These are phyloP conservation scores for Spermophilus dauricus DNA, from an alignment of 2,113 vertebrate genomes.

Conservation along the genomic window DNA sequence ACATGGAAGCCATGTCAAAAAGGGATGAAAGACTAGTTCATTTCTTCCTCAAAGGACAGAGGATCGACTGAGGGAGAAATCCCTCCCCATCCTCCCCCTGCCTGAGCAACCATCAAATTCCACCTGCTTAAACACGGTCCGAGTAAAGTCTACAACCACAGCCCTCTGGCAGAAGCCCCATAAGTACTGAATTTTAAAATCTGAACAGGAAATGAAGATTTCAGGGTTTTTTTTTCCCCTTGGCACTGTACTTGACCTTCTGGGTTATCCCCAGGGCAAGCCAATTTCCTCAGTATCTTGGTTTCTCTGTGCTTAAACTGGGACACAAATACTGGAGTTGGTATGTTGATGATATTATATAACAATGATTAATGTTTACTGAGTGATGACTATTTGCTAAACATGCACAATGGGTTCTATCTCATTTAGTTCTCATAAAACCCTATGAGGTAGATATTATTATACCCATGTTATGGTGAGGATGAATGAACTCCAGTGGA, in stretches of 20 bases:
- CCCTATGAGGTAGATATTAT: not conserved
- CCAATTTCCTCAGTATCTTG: conserved; percentile 26
- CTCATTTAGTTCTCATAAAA: conserved; percentile 8
- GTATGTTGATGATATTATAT: not conserved
- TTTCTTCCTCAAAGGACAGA: conserved; percentile 38
- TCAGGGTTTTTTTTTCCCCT: not conserved
- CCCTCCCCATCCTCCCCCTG: not conserved
- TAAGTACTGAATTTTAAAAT: not conserved
- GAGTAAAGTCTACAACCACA: conserved; percentile 26
- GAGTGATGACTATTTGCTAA: not conserved
- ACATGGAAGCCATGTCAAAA: conserved; percentile 33
- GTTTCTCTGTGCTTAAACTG: not conserved
- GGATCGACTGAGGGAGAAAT: not conserved
- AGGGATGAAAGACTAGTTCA: conserved; percentile 30
- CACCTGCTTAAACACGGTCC: not conserved
- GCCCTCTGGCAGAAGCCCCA: not conserved
- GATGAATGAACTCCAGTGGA: not conserved
- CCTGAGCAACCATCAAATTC: not conserved
- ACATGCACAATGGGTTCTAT: not conserved
- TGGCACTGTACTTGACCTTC: conserved; percentile 1
- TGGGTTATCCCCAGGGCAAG: not conserved
- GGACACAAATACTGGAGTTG: not conserved
- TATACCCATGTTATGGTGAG: not conserved
- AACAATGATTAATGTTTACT: not conserved
- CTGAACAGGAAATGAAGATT: conserved; percentile 47